These are phyloP conservation scores for Myotis findleyi DNA, from an alignment of 2,797 vertebrate genomes.

Conservation along the genomic window DNA sequence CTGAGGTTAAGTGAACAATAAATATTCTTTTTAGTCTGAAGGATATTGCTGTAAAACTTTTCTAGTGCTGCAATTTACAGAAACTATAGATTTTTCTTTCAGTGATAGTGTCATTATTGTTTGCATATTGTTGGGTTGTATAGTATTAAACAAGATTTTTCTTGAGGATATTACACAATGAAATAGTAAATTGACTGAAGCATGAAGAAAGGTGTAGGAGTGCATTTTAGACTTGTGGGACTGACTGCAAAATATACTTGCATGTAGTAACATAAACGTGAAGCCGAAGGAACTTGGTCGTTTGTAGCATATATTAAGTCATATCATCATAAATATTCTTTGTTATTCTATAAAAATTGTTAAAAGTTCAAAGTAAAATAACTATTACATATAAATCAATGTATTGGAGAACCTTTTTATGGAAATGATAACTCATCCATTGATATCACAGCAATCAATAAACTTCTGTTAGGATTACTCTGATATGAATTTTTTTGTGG, in stretches of 20 bases:
- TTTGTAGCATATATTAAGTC: background rate
- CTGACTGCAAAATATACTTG: constrained; percentile 42
- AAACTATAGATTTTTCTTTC: constrained; percentile 58
- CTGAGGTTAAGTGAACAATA: constrained; percentile 59
- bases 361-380: background rate
- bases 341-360: background rate
- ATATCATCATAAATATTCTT: background rate
- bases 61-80: background rate
- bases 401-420: background rate
- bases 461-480: background rate
- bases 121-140: constrained; percentile 67
- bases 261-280: background rate
- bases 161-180: constrained; percentile 49
- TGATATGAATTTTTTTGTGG: background rate
- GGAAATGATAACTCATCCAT: background rate
- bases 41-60: constrained; percentile 27
- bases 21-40: background rate
- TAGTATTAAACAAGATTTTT: constrained; percentile 71
- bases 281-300: background rate
- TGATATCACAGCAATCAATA: background rate
- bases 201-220: constrained; percentile 46
- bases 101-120: background rate
- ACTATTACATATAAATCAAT: background rate
- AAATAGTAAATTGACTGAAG: constrained; percentile 65
- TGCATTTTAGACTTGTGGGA: constrained; percentile 54